Conservation (phyloP, 2,113 vertebrate genomes). For the Columba janthina region DNA sequence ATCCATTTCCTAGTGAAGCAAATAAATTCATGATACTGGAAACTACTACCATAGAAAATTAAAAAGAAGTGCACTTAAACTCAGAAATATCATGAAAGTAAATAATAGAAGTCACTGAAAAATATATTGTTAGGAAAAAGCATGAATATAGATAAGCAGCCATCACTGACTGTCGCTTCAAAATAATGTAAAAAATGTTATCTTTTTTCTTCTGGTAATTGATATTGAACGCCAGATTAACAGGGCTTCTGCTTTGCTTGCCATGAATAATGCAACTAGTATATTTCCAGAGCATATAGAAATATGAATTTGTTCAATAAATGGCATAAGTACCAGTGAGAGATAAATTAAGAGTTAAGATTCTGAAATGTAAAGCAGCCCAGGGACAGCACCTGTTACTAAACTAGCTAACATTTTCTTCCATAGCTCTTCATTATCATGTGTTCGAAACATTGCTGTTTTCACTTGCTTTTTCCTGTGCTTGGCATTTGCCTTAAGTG, state of each 20-base stretch:
- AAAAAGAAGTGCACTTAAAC: background rate
- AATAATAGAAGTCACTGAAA: slow-evolving; percentile 24
- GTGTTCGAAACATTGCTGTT: slow-evolving; percentile 42
- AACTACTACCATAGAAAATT: background rate
- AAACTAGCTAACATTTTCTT: slow-evolving; percentile 55
- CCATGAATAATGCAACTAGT: background rate
- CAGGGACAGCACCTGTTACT: slow-evolving; percentile 55
- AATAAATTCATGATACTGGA: background rate
- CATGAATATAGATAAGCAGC: background rate
- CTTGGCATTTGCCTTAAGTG: slow-evolving; percentile 60
- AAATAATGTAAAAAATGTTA: background rate
- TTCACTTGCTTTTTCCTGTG: slow-evolving; percentile 38
- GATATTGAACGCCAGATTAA: background rate
- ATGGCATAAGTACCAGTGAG: background rate
- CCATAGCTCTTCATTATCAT: slow-evolving; percentile 17
- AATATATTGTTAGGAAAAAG: background rate
- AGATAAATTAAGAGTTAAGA: slow-evolving; percentile 47
- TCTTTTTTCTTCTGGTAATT: background rate
- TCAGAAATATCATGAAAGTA: background rate
- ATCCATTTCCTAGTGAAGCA: background rate
- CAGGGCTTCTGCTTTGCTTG: background rate
- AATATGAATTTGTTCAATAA: background rate
- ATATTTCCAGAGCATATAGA: background rate
- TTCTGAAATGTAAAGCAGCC: slow-evolving; percentile 30
- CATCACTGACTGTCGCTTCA: background rate